Base-by-base conservation (phyloP, 2,888 invertebrate species). In the Oligia strigilis region DNA sequence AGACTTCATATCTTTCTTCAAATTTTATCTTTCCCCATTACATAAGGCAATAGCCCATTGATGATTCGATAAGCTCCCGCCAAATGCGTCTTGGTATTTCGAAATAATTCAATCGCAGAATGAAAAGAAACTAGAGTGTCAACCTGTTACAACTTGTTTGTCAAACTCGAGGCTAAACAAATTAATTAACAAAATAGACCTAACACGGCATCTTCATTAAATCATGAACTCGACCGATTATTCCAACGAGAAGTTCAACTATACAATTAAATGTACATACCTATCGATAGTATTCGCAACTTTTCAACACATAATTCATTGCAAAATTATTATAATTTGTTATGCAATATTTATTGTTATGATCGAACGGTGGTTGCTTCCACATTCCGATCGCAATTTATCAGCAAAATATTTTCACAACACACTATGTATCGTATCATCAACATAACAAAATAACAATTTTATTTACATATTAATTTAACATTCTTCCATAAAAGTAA, bases 331-430 rank as follows among this genome's bases (percentile, higher is more conserved):
- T 93, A 92, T 92, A 92, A 83, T 92, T 91, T 83, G 87, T 94
- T 94, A 93, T 93, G 92, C 93, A 94, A 93, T 93, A 92, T 93
- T 94, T 94, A 92, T 94, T 94, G 87, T 92, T 90, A 85, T 93
- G 91, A 92, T 92, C 82, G 77, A 81, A 78, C 82, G 85, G 86
- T 73, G 83, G 81, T 93, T 90, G 94, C 95, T 96, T 96, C 96
- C 95, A 96, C 96, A 96, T 96, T 93, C 96, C 95, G 87, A 92
- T 92, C 90, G 85, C 83, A 90, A 92, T 93, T 95, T 94, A 95
- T 95, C 94, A 93, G 92, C 94, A 92, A 92, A 94, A 94, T 94
- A 94, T 95, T 94, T 94, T 92, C 93, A 93, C 93, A 93, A 91
- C 92, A 91, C 71, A 49, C 0, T 46, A 87, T 89, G 89, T 89